Evolutionary conservation across 1,140 invertebrate species (phyloP), one percentile per base, ranked within the genome.

Genomic region (Trichonephila inaurata): DNA sequence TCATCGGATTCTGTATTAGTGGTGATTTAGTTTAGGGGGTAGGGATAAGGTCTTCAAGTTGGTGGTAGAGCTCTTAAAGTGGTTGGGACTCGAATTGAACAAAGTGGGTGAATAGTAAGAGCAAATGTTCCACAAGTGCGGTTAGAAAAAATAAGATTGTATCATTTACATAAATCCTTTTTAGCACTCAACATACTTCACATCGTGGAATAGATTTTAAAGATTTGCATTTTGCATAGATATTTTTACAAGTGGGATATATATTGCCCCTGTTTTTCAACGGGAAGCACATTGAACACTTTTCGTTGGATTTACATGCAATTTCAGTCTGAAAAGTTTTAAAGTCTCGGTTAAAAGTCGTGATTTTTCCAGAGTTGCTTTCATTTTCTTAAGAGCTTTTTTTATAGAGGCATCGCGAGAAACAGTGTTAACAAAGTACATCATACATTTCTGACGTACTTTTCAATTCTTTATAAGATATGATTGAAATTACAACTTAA

Each of bases 1-100:
- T 69, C n/a, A 89, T 72, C 62, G 33, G 21, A 58, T 60, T 24
- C 61, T 44, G 62, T 64, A 89, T 89, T 89, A 89, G 87, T 72
- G 28, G 72, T 33, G 16, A 77, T 18, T 77, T 16, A 16, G 72
- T 77, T 77, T 77, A 33, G 33, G 28, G 72, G 28, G 40, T 72
- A 33, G 28, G 28, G 72, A 51, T 16, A 8, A 6, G 33, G 81
- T 51, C 16, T 16, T 33, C 24, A 24, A 16, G 28, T 33, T 33
- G 69, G 28, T 72, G 28, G 24, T 72, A 28, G 69, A 5, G 24
- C 14, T 77, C 28, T 28, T 18, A 77, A 77, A 77, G 72, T 77
- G 72, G 72, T 33, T 33, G 28, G 28, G 14, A 69, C 66, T 69
- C 8, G 2, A 3, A 14, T 10, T 69, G n/a, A 77, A 77, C 72